A percentile compares a stretch with the other conserved stretches of the same genome.
These are phyloP conservation scores for Netelia virgata DNA, from an alignment of 2,888 invertebrate genomes.

Conservation along the genomic window DNA sequence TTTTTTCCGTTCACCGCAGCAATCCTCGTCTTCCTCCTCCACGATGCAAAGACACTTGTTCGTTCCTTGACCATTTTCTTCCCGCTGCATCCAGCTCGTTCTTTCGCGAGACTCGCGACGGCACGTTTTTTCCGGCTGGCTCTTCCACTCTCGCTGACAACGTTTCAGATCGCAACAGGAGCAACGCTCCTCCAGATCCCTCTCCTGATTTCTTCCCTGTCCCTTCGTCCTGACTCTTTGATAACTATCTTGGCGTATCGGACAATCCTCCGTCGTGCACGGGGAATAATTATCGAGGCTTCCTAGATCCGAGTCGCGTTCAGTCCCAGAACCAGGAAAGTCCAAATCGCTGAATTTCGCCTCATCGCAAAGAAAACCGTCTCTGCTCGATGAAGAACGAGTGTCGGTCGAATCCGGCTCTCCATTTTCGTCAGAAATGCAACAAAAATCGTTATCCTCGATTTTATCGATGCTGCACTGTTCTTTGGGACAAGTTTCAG, in stretches of 20 bases:
- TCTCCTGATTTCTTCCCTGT: background rate
- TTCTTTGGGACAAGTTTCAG: conserved; percentile 21
- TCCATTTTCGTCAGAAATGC: conserved; percentile 16
- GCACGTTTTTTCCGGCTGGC: background rate
- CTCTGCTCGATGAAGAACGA: conserved; percentile 32
- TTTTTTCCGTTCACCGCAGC: conserved; percentile 26
- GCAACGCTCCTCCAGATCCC: conserved; percentile 21
- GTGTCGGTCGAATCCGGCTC: conserved; percentile 30
- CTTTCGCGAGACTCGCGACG: conserved; percentile 14
- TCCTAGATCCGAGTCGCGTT: conserved; percentile 18
- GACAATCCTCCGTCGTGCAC: background rate
- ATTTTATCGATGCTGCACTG: conserved; percentile 16
- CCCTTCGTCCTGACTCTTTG: background rate
- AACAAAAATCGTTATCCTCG: conserved; percentile 17
- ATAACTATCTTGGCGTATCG: background rate
- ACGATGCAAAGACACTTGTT: conserved; percentile 67
- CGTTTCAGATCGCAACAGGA: conserved; percentile 33
- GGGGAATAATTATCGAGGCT: conserved; percentile 9
- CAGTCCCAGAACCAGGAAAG: conserved; percentile 4
- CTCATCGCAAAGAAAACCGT: conserved; percentile 4
- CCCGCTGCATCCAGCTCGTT: conserved; percentile 1
- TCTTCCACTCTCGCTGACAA: conserved; percentile 16
- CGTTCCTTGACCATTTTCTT: background rate
- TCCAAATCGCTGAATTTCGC: conserved; percentile 31
- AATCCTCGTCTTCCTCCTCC: conserved; percentile 70